These are phyloP conservation scores for Myiotriccus ornatus DNA, from an alignment of 2,797 vertebrate genomes.

Conservation along the genomic window DNA sequence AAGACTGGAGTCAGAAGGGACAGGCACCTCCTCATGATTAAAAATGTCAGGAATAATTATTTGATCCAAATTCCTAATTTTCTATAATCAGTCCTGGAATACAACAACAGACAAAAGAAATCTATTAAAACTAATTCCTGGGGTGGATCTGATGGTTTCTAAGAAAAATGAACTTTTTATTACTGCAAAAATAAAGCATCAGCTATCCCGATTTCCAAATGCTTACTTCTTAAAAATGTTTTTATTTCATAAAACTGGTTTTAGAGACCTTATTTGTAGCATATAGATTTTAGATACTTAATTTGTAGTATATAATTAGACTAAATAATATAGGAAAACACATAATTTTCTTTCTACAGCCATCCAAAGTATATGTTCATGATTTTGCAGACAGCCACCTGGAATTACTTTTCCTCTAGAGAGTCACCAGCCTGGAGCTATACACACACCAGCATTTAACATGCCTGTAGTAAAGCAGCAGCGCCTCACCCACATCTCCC, in stretches of 20 bases:
- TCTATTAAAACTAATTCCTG: neutral
- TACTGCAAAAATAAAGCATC: neutral
- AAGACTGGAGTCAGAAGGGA: neutral
- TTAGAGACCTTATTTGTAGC: neutral
- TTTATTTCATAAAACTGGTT: neutral
- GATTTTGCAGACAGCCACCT: neutral
- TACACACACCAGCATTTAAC: neutral
- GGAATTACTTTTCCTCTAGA: neutral
- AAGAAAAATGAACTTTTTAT: neutral
- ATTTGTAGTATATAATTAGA: neutral
- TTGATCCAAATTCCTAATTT: neutral
- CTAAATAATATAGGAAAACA: neutral
- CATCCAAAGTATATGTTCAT: neutral
- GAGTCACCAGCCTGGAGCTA: neutral
- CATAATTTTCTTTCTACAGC: neutral
- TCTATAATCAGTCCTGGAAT: neutral
- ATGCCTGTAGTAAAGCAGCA: neutral
- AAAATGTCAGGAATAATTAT: neutral
- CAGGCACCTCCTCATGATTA: neutral
- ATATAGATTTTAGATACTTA: neutral
- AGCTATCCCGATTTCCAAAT: neutral
- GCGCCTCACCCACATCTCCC: rapidly evolving
- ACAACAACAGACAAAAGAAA: neutral
- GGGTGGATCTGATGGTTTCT: neutral
- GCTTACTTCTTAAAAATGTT: neutral